Conservation (phyloP, 2,113 vertebrate genomes). For the Protobothrops mucrosquamatus region DNA sequence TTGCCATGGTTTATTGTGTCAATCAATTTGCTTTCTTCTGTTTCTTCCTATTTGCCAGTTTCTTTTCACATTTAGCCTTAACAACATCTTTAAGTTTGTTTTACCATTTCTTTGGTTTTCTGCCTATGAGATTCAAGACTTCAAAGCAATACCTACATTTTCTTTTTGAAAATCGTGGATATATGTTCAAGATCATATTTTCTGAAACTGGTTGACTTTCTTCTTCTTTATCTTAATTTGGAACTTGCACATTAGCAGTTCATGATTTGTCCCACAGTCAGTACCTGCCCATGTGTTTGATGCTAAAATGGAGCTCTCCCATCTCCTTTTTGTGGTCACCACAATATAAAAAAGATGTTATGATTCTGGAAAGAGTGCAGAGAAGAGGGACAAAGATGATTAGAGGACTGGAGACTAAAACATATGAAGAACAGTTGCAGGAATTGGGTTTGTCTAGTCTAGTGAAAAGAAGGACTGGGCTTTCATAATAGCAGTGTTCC, state of each 20-base stretch:
- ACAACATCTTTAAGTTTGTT: neutral
- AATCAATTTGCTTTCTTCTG: neutral
- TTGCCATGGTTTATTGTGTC: neutral
- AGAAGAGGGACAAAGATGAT: neutral
- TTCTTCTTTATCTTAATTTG: neutral
- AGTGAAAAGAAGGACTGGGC: neutral
- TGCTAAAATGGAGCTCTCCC: neutral
- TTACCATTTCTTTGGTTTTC: neutral
- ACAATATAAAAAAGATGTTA: neutral
- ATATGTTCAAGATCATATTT: neutral
- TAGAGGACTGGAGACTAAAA: neutral
- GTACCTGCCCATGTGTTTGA: neutral
- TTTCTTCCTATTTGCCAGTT: neutral
- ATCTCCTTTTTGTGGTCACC: neutral
- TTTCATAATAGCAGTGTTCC: neutral
- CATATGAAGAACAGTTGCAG: neutral
- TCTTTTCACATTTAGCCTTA: neutral
- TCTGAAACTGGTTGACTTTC: neutral
- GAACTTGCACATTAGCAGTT: neutral
- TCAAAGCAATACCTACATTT: neutral
- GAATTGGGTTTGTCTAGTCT: neutral
- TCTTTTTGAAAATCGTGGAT: neutral
- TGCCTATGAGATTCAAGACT: neutral
- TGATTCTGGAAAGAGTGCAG: neutral
- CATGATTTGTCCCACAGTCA: neutral